These are phyloP conservation scores for Atractosteus spatula DNA, from an alignment of 2,113 vertebrate species.

Conservation along the genomic window DNA sequence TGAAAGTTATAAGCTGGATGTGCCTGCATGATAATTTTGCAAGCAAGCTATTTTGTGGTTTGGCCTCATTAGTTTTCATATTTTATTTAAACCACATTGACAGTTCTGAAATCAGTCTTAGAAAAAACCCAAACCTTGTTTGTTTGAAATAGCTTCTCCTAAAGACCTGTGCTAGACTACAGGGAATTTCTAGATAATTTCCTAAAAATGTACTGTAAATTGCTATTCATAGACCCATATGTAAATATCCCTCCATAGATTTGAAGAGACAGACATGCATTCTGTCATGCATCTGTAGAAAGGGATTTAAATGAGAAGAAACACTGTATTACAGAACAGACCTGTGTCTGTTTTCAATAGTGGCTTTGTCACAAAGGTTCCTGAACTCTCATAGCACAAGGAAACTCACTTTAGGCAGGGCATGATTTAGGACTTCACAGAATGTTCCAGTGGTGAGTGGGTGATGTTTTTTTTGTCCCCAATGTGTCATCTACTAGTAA, in stretches of 20 bases:
- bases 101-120: background rate
- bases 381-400: too few species aligned
- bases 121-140: background rate
- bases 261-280: too few species aligned
- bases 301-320: too few species aligned
- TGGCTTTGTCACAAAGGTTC: too few species aligned
- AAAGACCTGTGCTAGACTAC: background rate
- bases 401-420: too few species aligned
- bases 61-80: constrained; percentile 16
- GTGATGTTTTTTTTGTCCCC: background rate
- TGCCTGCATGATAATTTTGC: background rate
- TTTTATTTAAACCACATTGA: constrained; percentile 21
- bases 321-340: too few species aligned
- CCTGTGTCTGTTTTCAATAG: too few species aligned
- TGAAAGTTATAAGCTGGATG: background rate
- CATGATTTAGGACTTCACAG: too few species aligned
- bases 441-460: background rate
- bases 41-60: background rate
- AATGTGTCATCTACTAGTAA: background rate
- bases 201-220: background rate
- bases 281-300: too few species aligned
- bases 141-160: background rate
- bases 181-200: background rate
- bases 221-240: too few species aligned
- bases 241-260: too few species aligned